Evolutionary conservation across 2,888 invertebrate genomes (phyloP).

Genomic region (Melanophora roralis): DNA sequence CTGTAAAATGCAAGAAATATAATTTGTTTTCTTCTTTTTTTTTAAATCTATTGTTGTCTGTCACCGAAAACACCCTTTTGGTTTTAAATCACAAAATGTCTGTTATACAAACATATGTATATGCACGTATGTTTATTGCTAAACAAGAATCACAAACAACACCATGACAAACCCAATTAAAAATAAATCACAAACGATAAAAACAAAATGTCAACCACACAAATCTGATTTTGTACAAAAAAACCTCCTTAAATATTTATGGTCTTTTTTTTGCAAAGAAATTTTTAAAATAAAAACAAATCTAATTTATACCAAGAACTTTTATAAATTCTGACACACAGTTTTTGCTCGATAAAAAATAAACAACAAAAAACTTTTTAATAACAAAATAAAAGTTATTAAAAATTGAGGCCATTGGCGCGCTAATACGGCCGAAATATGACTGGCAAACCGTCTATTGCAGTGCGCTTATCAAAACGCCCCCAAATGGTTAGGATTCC

Average conservation of each 20-base stretch:
- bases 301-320: too few species aligned
- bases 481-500: too few species aligned
- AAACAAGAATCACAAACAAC: constrained; percentile 38
- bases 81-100: not conserved
- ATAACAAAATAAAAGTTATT: too few species aligned
- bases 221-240: constrained; percentile 25
- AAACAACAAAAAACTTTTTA: constrained; percentile 22
- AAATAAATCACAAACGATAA: constrained; percentile 44
- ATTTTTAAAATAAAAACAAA: too few species aligned
- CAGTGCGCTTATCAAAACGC: too few species aligned
- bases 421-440: too few species aligned
- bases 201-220: constrained; percentile 32
- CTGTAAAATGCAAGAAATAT: not conserved
- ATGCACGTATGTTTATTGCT: too few species aligned
- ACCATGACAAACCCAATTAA: constrained; percentile 37
- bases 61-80: not conserved
- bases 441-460: too few species aligned
- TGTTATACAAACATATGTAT: too few species aligned
- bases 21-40: not conserved
- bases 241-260: not conserved
- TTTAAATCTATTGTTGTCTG: not conserved
- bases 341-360: not conserved
- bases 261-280: not conserved
- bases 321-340: too few species aligned
- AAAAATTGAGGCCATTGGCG: too few species aligned